Conservation (phyloP, 2,888 invertebrate genomes). For the Nomada fabriciana region DNA sequence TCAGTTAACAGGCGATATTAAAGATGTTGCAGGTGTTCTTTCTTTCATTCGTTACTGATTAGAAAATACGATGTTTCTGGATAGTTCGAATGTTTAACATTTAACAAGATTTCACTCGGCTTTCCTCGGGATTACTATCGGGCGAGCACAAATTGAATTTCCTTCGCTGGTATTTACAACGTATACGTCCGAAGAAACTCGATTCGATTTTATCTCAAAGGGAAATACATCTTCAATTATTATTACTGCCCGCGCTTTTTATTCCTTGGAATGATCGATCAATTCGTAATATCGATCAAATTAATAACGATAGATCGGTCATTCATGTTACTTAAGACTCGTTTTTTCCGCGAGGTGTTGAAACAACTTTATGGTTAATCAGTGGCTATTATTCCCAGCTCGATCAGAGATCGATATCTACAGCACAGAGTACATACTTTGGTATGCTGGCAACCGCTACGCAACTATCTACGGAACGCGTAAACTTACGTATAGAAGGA, state of each 20-base stretch:
- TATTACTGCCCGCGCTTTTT: too few relatives aligned
- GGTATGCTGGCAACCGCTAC: conserved; percentile 36
- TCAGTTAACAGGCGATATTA: conserved; percentile 23
- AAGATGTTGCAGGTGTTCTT: background rate
- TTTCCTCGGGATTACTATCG: background rate
- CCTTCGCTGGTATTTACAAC: too few relatives aligned
- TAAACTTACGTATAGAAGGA: conserved; percentile 49
- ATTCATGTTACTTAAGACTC: conserved; percentile 20
- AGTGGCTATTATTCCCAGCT: conserved; percentile 49
- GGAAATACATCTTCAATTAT: too few relatives aligned
- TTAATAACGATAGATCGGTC: conserved; percentile 8
- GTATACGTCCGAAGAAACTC: too few relatives aligned
- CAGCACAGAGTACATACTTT: conserved; percentile 1
- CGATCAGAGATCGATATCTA: conserved; percentile 56
- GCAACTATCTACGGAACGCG: conserved; percentile 61
- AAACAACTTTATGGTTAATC: conserved; percentile 52
- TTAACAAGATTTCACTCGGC: conserved; percentile 3
- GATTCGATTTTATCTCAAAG: background rate
- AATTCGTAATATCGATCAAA: background rate
- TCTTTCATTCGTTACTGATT: conserved; percentile 8
- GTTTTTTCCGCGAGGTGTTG: background rate
- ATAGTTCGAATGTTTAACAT: background rate
- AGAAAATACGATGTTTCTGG: background rate
- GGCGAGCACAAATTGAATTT: too few relatives aligned
- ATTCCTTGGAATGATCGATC: background rate